phyloP scores from a whole-genome alignment of 1,140 invertebrate genomes.

The Chionoecetes opilio region DNA sequence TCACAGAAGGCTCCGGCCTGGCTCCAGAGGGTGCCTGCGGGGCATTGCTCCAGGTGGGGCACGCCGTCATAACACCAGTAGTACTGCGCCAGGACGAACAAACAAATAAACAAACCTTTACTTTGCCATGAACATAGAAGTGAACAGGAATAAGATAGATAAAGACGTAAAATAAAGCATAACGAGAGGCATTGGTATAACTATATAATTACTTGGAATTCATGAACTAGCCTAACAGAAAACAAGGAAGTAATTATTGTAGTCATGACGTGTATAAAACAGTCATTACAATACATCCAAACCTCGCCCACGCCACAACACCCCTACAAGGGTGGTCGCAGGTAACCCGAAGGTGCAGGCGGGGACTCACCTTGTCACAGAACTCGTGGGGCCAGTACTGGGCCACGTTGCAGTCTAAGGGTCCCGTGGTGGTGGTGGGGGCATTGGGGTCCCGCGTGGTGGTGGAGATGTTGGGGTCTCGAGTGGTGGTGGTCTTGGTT shows the following conservation, averaged over 20 bases:
- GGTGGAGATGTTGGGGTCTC: constrained; percentile 48
- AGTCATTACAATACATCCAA: neutral
- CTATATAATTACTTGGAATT: no score
- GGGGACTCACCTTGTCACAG: constrained; percentile 63
- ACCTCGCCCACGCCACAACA: no score
- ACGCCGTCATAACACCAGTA: constrained; percentile 83
- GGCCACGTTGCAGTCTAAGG: constrained; percentile 47
- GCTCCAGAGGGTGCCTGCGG: constrained; percentile 82
- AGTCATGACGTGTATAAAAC: neutral
- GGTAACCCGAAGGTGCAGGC: no score
- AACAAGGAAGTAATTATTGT: neutral
- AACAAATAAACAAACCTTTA: neutral
- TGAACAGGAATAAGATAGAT: neutral
- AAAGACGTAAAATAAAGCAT: neutral
- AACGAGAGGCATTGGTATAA: no score
- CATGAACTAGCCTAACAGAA: no score
- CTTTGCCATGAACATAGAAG: neutral
- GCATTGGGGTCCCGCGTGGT: constrained; percentile 61
- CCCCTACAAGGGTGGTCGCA: no score
- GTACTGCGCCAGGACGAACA: constrained; percentile 79
- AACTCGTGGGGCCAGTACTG: constrained; percentile 63
- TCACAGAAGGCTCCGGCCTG: constrained; percentile 75
- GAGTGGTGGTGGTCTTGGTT: constrained; percentile 54
- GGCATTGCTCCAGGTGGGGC: constrained; percentile 81
- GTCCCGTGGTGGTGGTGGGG: constrained; percentile 61